A percentile compares a stretch with the other conserved stretches of the same genome.
phyloP scores from a whole-genome alignment of 1,140 invertebrate species.

The Pogonomyrmex barbatus region DNA sequence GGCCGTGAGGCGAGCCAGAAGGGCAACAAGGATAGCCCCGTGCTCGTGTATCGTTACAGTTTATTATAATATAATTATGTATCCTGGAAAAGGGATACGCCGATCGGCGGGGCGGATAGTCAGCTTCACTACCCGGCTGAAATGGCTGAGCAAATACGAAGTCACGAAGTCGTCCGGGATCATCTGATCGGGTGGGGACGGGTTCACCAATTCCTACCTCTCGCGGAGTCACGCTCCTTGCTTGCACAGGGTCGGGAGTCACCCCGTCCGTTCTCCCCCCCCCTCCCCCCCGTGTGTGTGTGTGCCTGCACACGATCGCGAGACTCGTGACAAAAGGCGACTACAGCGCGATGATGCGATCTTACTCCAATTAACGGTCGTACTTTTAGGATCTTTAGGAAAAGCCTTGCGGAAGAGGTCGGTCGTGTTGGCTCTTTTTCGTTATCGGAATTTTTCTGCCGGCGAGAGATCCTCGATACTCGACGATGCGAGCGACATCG shows the following conservation, averaged over 20 bases:
- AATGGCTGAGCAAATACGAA: constrained; percentile 84
- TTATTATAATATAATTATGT: constrained; percentile 87
- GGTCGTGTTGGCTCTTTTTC: constrained; percentile 16
- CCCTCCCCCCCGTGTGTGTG: neutral
- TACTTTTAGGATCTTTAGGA: neutral
- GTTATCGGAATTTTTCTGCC: neutral
- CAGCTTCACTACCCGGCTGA: constrained; percentile 52
- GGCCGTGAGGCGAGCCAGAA: constrained; percentile 56
- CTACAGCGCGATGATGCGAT: constrained; percentile 57
- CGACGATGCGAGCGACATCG: neutral
- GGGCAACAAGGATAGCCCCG: constrained; percentile 58
- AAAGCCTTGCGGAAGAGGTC: constrained; percentile 19
- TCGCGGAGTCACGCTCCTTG: constrained; percentile 64
- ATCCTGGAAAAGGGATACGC: constrained; percentile 78
- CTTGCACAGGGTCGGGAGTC: constrained; percentile 13
- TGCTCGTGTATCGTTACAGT: constrained; percentile 83
- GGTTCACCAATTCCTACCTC: constrained; percentile 78
- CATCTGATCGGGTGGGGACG: constrained; percentile 77
- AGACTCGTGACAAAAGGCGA: constrained; percentile 69
- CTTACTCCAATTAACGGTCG: constrained; percentile 70
- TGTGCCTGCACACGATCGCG: constrained; percentile 43
- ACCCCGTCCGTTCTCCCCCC: constrained; percentile 20
- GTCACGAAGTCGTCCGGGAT: constrained; percentile 84
- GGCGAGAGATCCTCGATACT: neutral
- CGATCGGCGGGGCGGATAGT: constrained; percentile 78